Conservation (phyloP, 92 coral and sea anemone species). For the Bergia puertoricense region DNA sequence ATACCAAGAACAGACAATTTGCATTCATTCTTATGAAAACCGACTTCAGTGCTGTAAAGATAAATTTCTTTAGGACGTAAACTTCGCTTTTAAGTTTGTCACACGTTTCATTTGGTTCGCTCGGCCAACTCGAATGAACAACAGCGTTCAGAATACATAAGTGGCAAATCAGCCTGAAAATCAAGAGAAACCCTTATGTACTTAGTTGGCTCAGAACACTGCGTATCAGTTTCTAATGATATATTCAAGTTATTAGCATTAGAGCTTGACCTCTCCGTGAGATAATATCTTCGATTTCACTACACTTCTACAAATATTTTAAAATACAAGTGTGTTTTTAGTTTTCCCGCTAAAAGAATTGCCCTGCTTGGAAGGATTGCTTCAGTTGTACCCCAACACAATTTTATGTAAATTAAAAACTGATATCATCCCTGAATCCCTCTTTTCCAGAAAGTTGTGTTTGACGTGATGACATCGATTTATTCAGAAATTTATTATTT, state of each 20-base stretch:
- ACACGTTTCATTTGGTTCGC: background rate
- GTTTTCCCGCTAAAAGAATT: background rate
- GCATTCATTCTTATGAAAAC: background rate
- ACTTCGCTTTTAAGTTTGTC: background rate
- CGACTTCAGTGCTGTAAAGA: background rate
- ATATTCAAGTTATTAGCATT: constrained; percentile 6
- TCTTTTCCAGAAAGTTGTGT: background rate
- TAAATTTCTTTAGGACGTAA: background rate
- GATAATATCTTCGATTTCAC: background rate
- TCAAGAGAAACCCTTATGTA: constrained; percentile 8
- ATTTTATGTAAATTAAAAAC: background rate
- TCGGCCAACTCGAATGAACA: background rate
- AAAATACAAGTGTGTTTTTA: background rate
- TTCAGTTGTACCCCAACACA: background rate
- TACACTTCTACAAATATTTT: background rate
- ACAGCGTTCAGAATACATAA: background rate
- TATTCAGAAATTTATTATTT: background rate
- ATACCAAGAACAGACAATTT: constrained; percentile 13
- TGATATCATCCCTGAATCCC: background rate
- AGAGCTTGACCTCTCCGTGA: constrained; percentile 10
- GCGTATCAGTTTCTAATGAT: constrained; percentile 28
- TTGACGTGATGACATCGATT: background rate
- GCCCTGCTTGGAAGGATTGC: background rate
- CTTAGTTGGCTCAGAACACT: constrained; percentile 4
- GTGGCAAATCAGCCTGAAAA: background rate